phyloP scores from a whole-genome alignment of 2,888 invertebrate genomes.

The Megaustenia siamemsis region DNA sequence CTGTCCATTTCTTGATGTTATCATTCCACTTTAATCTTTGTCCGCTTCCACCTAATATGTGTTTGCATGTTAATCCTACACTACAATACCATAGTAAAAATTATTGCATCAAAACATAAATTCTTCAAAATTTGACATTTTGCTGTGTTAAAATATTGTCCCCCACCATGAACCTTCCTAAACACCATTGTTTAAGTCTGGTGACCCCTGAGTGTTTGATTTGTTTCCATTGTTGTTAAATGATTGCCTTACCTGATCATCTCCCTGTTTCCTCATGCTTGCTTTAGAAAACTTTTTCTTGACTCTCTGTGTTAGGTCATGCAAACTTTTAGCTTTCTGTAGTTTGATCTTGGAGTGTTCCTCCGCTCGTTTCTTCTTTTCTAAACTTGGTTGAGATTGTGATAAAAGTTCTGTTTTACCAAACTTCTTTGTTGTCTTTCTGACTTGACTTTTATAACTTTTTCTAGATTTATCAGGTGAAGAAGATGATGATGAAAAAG shows the following conservation, averaged over 20 bases:
- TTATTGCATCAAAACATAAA: too few relatives aligned
- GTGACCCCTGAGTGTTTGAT: too few relatives aligned
- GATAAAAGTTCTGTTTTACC: not conserved
- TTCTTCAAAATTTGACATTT: too few relatives aligned
- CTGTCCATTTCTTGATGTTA: too few relatives aligned
- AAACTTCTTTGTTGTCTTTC: conserved; percentile 26
- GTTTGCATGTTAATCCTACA: too few relatives aligned
- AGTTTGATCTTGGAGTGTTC: conserved; percentile 61
- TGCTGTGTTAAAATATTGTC: too few relatives aligned
- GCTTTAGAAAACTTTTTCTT: conserved; percentile 62
- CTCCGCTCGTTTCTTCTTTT: conserved; percentile 52
- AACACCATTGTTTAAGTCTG: too few relatives aligned
- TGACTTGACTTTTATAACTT: not conserved
- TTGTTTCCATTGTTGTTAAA: not conserved
- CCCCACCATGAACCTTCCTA: too few relatives aligned
- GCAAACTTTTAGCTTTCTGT: conserved; percentile 66
- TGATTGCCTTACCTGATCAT: conserved; percentile 44
- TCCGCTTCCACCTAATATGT: too few relatives aligned
- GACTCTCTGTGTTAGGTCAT: conserved; percentile 72
- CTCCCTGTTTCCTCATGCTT: conserved; percentile 24
- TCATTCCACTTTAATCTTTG: too few relatives aligned
- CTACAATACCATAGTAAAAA: too few relatives aligned
- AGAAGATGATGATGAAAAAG: not conserved
- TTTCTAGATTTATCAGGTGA: conserved; percentile 25
- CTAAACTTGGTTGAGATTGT: conserved; percentile 41